Conservation (phyloP, 2,888 invertebrate genomes). For the Rhagophthalmus giganteus region DNA sequence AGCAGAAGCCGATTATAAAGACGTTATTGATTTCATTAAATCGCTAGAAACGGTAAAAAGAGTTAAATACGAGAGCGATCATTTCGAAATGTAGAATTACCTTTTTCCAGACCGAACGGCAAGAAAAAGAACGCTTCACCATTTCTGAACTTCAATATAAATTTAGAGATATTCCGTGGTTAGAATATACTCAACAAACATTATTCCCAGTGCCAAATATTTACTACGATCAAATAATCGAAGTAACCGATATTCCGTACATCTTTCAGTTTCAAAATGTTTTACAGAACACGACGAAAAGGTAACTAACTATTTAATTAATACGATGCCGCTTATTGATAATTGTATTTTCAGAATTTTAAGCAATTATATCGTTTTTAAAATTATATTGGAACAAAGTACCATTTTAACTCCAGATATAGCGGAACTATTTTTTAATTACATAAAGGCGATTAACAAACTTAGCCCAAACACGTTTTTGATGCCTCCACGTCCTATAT, state of each 20-base stretch:
- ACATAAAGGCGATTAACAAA: background rate
- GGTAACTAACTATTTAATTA: too few species aligned
- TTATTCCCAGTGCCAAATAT: constrained; percentile 39
- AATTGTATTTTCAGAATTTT: constrained; percentile 2
- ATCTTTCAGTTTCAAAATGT: constrained; percentile 42
- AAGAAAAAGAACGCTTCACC: constrained; percentile 50
- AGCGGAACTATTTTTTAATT: background rate
- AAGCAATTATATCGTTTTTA: constrained; percentile 5
- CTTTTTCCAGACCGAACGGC: too few species aligned
- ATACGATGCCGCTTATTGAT: too few species aligned
- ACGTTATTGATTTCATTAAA: constrained; percentile 45
- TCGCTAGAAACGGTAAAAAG: constrained; percentile 44
- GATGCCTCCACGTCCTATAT: background rate
- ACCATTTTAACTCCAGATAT: background rate
- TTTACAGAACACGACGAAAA: constrained; percentile 42
- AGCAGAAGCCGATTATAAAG: constrained; percentile 43
- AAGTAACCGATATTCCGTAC: constrained; percentile 43
- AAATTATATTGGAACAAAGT: constrained; percentile 4
- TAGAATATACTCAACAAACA: constrained; percentile 44
- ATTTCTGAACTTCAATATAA: constrained; percentile 57
- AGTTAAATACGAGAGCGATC: too few species aligned
- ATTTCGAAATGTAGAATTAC: too few species aligned
- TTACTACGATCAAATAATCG: constrained; percentile 44
- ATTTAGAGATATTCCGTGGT: constrained; percentile 51
- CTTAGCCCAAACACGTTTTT: background rate